Conservation (phyloP, 2,113 vertebrate genomes). For the Sclerurus mexicanus region DNA sequence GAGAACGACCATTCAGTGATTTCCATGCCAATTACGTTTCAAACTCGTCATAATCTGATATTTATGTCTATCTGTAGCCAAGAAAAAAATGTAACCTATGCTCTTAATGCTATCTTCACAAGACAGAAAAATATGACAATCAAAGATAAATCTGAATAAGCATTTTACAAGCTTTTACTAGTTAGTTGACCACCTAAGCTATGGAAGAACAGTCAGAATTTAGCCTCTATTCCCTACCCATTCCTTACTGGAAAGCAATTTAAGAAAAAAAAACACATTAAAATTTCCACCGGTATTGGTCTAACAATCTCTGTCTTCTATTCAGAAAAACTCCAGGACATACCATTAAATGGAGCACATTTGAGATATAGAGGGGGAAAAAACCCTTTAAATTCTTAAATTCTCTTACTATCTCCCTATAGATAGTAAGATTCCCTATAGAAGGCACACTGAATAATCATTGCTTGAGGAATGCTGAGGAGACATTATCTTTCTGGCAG, state of each 20-base stretch:
- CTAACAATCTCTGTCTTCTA: background rate
- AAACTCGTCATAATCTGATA: background rate
- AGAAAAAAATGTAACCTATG: background rate
- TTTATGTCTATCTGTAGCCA: background rate
- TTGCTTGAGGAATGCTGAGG: background rate
- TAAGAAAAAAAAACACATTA: background rate
- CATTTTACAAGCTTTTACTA: background rate
- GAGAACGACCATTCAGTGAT: background rate
- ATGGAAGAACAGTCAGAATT: background rate
- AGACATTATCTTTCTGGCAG: background rate
- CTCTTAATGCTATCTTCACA: background rate
- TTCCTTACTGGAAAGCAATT: background rate
- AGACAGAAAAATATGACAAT: background rate
- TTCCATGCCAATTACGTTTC: background rate
- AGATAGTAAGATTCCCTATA: too few relatives aligned
- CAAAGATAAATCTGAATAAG: background rate
- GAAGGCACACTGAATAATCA: background rate
- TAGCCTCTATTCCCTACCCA: accelerated
- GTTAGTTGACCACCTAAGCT: background rate
- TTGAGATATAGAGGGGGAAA: accelerated
- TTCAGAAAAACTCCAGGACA: accelerated
- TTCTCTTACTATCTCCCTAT: background rate
- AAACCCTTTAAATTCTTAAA: background rate
- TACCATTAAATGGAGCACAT: background rate
- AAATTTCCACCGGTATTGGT: background rate